Conservation (phyloP, 1,140 invertebrate genomes). For the Diachasmimorpha longicaudata region DNA sequence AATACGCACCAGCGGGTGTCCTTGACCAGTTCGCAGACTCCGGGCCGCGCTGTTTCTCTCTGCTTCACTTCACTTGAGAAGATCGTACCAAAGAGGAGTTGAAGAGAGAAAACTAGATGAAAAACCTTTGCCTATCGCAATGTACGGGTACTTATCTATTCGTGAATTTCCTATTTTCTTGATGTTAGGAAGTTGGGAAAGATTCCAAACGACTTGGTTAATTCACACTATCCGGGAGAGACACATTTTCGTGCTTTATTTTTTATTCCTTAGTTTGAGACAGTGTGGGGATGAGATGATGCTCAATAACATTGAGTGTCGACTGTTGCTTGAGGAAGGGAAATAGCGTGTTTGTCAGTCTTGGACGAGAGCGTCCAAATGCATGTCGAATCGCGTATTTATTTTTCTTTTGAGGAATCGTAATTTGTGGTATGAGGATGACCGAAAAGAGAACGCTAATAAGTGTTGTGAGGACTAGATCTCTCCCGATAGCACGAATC, state of each 20-base stretch:
- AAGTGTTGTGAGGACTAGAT: constrained; percentile 19
- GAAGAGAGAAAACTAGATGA: background rate
- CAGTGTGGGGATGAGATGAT: background rate
- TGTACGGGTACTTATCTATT: background rate
- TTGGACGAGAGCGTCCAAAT: background rate
- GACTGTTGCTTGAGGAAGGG: background rate
- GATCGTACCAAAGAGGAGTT: background rate
- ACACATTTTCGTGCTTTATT: background rate
- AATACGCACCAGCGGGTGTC: constrained; percentile 53
- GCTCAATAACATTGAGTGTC: background rate
- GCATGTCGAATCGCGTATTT: background rate
- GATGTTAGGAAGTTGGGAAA: background rate
- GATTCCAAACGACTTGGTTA: background rate
- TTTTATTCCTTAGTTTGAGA: background rate
- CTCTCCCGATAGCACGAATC: constrained; percentile 19
- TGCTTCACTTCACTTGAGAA: background rate
- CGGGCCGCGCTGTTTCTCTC: background rate
- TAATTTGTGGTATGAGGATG: background rate
- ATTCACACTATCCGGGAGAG: background rate
- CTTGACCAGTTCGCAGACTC: constrained; percentile 53
- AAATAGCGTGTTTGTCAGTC: background rate
- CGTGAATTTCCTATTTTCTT: background rate
- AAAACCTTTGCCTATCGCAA: background rate
- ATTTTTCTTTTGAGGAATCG: background rate
- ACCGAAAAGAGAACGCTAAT: background rate